These are phyloP conservation scores for Pelecanoides urinatrix DNA, from an alignment of 2,113 vertebrate genomes.

Conservation along the genomic window DNA sequence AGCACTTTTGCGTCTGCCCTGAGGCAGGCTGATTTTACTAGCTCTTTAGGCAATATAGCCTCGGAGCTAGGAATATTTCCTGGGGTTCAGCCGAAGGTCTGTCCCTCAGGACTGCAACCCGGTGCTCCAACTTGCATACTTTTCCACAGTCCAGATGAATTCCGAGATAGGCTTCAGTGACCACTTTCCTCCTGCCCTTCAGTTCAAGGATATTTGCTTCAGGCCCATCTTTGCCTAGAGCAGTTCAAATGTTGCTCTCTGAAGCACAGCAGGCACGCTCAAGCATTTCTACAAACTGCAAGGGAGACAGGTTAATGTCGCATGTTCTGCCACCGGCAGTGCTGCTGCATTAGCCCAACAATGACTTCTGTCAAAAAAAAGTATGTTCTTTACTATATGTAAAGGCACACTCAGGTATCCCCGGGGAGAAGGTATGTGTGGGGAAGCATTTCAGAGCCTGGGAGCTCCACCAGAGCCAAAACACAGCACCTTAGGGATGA, in stretches of 20 bases:
- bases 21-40: rapidly evolving
- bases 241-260: background rate
- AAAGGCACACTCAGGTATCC: rapidly evolving
- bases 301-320: rapidly evolving
- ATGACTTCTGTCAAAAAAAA: background rate
- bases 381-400: rapidly evolving
- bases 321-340: background rate
- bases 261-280: background rate
- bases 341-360: background rate
- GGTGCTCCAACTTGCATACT: background rate
- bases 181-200: background rate
- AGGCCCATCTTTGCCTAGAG: background rate
- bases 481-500: background rate
- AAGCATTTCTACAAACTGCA: rapidly evolving
- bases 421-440: background rate
- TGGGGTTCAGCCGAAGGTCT: background rate
- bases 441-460: background rate
- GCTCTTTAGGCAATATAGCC: background rate
- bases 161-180: rapidly evolving
- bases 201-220: background rate
- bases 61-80: rapidly evolving
- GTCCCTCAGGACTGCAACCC: background rate
- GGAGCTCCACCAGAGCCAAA: background rate
- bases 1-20: background rate
- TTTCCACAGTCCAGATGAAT: background rate